Base-by-base conservation (phyloP, 2,113 vertebrate species). In the Megaceryle maxima region DNA sequence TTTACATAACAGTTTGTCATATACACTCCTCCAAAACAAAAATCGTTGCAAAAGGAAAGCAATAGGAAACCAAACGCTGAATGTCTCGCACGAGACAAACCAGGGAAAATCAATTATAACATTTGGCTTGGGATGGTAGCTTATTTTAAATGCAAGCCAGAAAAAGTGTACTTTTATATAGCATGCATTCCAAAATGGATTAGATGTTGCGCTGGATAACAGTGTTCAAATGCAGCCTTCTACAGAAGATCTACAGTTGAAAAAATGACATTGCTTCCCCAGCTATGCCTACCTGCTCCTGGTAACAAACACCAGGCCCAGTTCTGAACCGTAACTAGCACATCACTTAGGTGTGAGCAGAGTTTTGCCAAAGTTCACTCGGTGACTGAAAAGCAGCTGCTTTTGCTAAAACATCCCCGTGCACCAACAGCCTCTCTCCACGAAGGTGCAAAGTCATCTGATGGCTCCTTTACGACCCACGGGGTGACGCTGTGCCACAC, bases 1-100 rank as follows among this genome's bases (percentile, higher is more conserved):
- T 96, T 97, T 85, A 96, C 72, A 97, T 91, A 92, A 95, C 68
- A 67, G 92, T 97, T 94, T 97, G 95, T 97, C 87, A 96, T 94
- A 92, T 88, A 95, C 74, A 88, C 92, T 97, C 95, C 93, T 96
- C 90, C 88, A 91, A 97, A 96, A 92, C 48, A 97, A 97, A 91
- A 92, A 96, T 35, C 59, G 89, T 86, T 96, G 96, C 95, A 94
- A 95, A 93, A 86, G 81, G 90, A 87, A 69, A 97, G 90, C 63
- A 92, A 84, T 39, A 75, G 70, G 93, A 96, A 92, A 88, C 46
- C 53, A 85, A 85, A 85, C 3, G 2, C 74, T 88, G 64, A 95
- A 88, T 59, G 92, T 73, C 79, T 92, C 5, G 4, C 46, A n/a
- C 20, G 37, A 90, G 78, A 91, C 55, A 88, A 84, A 70, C 44